Base-by-base conservation (phyloP, 2,888 invertebrate genomes). In the Nebria brevicollis region DNA sequence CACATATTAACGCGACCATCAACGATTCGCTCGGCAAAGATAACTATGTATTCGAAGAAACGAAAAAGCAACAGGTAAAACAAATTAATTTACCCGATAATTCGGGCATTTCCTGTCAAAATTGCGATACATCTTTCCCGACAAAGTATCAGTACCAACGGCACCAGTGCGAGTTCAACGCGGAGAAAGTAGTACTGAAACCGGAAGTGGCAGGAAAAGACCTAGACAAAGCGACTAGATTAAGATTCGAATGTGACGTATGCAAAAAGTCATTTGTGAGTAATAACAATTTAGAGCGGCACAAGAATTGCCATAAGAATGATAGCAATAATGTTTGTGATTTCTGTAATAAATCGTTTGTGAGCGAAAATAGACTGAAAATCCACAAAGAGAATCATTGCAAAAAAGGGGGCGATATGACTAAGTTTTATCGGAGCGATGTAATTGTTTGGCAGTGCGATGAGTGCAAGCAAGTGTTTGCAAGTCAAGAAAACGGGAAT, bases 321-420 rank as follows among this genome's bases (percentile, higher is more conserved):
- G 86, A 85, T 2, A 86, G 88, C 79, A 86, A 87, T 66, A 89
- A 89, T 83, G 86, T 88, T 41, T 89, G 89, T 82, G 89, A 89
- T 82, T 87, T 88, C 81, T 89, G 89, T 82, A 88, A 87, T 73
- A 89, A 89, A 83, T 88, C 88, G 72, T 89, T 89, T 83, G 89
- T 89, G 7, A 89, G 88, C 81, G 89, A 89, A 83, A 89, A 89
- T 82, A 86, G 89, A 11, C 85, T 89, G 72, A 85, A 88, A 26
- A 89, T 89, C 15, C 89, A 89, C 82, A 89, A 89, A 83, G 89
- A 89, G 83, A 89, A 89, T 82, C 89, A 89, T 82, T 89, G 89
- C 82, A 89, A 89, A 81, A 75, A 82, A 68, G 88, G 88, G 0
- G 88, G 88, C 7, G 89, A 89, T 83, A 87, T 89, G 82, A 88